Conservation (phyloP, 2,888 invertebrate species). For the Meganola albula region DNA sequence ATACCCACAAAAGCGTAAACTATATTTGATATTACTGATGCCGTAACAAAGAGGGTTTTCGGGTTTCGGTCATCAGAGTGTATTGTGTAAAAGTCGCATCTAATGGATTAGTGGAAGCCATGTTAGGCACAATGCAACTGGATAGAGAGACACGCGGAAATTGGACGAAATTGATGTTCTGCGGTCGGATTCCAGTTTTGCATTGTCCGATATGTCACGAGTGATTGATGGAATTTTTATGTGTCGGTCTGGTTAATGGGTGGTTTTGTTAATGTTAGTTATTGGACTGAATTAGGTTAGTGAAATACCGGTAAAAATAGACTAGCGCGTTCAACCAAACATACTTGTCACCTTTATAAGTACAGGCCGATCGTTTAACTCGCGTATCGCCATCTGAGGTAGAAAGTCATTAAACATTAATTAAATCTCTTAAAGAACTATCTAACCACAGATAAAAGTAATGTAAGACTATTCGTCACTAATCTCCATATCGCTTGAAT, state of each 20-base stretch:
- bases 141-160: conserved; percentile 36
- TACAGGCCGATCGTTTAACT: no score
- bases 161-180: conserved; percentile 41
- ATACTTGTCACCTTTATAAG: no score
- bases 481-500: no score
- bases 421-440: no score
- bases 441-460: no score
- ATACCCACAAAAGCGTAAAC: conserved; percentile 3
- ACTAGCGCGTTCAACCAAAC: no score
- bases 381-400: no score
- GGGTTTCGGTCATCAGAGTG: conserved; percentile 35
- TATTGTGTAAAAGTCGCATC: conserved; percentile 63
- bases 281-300: no score
- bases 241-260: not conserved
- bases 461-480: no score
- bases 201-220: conserved; percentile 24
- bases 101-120: conserved; percentile 67
- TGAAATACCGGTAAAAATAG: no score
- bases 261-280: no score
- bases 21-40: conserved; percentile 15
- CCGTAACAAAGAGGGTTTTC: conserved; percentile 34
- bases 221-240: conserved; percentile 22
- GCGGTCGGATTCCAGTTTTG: conserved; percentile 29
- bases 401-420: no score
- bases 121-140: conserved; percentile 30